phyloP scores from a whole-genome alignment of 2,113 vertebrate species.

The Silurus asotus region DNA sequence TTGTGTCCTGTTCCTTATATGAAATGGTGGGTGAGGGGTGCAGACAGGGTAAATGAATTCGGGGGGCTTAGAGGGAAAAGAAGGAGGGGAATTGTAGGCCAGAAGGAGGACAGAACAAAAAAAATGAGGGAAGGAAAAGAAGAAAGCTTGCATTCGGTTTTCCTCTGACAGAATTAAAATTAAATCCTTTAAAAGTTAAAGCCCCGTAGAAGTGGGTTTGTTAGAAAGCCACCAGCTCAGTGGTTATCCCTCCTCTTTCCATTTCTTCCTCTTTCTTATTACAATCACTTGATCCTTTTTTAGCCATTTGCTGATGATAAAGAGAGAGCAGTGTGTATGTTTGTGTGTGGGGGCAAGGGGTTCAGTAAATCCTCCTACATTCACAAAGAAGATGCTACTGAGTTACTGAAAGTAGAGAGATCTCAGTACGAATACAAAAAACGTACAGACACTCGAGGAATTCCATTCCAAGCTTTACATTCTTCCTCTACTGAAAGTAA shows the following conservation, averaged over 20 bases:
- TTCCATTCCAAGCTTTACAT: background rate
- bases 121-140: background rate
- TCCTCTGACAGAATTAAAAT: background rate
- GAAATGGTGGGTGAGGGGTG: constrained; percentile 35
- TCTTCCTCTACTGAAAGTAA: background rate
- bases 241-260: constrained; percentile 1
- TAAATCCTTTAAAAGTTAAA: constrained; percentile 30
- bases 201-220: constrained; percentile 41
- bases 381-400: constrained; percentile 29
- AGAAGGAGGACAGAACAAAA: constrained; percentile 42
- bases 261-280: background rate
- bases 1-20: constrained; percentile 17
- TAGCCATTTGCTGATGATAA: constrained; percentile 40
- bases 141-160: background rate
- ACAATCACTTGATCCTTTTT: constrained; percentile 27
- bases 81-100: constrained; percentile 26
- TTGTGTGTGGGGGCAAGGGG: constrained; percentile 22
- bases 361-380: constrained; percentile 12
- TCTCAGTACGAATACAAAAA: background rate
- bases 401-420: background rate
- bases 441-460: background rate
- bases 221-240: background rate
- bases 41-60: constrained; percentile 32
- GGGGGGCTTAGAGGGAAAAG: constrained; percentile 43
- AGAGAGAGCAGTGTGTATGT: constrained; percentile 25